phyloP scores from a whole-genome alignment of 2,113 vertebrate genomes.

The Myotis davidii region DNA sequence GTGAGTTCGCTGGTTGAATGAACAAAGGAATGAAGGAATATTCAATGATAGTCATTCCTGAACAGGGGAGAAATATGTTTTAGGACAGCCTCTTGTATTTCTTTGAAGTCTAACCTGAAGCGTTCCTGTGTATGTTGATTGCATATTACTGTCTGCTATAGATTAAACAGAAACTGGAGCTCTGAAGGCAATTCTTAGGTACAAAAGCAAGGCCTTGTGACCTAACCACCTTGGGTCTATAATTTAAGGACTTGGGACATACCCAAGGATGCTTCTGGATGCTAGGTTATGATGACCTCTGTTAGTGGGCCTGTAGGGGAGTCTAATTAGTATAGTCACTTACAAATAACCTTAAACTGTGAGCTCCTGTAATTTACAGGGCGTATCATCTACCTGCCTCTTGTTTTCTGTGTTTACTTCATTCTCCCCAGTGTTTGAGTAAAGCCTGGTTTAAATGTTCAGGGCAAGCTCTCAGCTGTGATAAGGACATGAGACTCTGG shows the following conservation, averaged over 20 bases:
- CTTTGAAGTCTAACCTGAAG: background rate
- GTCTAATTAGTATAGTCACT: background rate
- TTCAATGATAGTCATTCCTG: background rate
- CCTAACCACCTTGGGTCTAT: background rate
- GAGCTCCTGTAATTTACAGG: background rate
- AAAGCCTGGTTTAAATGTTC: background rate
- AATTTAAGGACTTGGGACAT: background rate
- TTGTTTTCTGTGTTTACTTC: background rate
- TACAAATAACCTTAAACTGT: background rate
- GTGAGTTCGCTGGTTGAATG: background rate
- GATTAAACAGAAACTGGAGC: background rate
- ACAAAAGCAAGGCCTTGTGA: background rate
- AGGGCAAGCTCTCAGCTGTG: background rate
- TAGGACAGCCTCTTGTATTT: background rate
- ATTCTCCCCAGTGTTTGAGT: background rate
- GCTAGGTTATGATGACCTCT: background rate
- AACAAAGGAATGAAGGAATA: background rate
- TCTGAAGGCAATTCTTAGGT: background rate
- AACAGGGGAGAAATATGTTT: background rate
- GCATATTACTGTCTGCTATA: background rate
- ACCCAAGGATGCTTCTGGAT: background rate
- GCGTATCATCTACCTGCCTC: background rate
- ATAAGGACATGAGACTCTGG: background rate
- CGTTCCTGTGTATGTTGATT: background rate
- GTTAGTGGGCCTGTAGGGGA: background rate